Evolutionary conservation across 2,797 vertebrate species (phyloP).

Genomic region (Poeciliopsis infans): DNA sequence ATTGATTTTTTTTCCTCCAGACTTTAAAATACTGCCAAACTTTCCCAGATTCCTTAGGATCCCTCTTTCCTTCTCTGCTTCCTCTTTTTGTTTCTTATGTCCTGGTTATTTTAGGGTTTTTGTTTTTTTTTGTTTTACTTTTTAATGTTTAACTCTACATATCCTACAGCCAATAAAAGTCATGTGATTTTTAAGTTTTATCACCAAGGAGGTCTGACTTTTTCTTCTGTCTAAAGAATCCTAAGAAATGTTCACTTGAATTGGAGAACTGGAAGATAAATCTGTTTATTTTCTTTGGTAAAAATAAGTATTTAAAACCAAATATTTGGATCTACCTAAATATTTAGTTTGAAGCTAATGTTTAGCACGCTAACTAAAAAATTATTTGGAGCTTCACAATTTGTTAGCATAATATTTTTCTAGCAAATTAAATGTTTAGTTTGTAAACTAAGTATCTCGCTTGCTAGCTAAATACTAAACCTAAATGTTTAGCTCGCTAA

Average conservation of each 20-base stretch:
- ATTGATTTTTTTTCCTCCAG: background rate
- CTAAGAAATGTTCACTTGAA: background rate
- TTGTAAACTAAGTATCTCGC: too few relatives aligned
- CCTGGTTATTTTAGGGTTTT: slow-evolving; percentile 17
- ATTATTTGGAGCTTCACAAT: too few relatives aligned
- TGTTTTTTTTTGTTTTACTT: slow-evolving; percentile 4
- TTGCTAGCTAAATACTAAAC: too few relatives aligned
- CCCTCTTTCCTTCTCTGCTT: slow-evolving; percentile 18
- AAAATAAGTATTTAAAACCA: too few relatives aligned
- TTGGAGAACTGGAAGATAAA: background rate
- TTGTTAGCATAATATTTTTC: too few relatives aligned
- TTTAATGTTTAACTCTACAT: slow-evolving; percentile 57
- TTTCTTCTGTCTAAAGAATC: background rate
- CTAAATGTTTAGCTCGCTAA: too few relatives aligned
- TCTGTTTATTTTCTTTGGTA: background rate
- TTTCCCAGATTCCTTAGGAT: slow-evolving; percentile 5
- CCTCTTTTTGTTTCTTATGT: too few relatives aligned
- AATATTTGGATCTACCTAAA: too few relatives aligned
- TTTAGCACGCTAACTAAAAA: too few relatives aligned
- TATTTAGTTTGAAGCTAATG: too few relatives aligned
- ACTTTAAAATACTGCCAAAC: background rate
- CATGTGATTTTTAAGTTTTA: slow-evolving; percentile 32
- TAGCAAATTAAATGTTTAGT: too few relatives aligned
- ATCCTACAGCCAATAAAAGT: slow-evolving; percentile 72
- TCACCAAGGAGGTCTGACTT: background rate